Percentiles rank a stretch among this genome's conserved stretches.
phyloP scores from a whole-genome alignment of 2,888 invertebrate species.

The Litoditis marina region DNA sequence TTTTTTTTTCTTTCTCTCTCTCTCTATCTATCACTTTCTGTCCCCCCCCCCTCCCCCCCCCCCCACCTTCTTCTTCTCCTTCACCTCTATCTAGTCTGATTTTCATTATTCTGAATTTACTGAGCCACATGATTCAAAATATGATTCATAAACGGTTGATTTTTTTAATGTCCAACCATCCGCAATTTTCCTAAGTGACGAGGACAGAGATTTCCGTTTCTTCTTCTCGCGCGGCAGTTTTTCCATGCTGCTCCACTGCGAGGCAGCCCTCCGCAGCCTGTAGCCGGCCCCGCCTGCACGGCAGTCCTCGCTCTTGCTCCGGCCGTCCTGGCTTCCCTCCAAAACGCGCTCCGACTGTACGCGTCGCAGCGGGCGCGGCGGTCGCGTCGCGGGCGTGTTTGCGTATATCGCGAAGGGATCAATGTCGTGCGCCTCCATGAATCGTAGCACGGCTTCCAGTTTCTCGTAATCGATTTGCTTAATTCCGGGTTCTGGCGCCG shows the following conservation, averaged over 20 bases:
- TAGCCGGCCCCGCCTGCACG: not conserved
- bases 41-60: too few relatives aligned
- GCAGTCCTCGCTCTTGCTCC: not conserved
- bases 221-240: conserved; percentile 12
- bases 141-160: too few relatives aligned
- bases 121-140: too few relatives aligned
- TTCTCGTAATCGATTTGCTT: conserved; percentile 13
- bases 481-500: not conserved
- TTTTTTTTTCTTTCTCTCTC: too few relatives aligned
- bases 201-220: conserved; percentile 11
- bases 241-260: conserved; percentile 13
- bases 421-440: conserved; percentile 21
- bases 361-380: conserved; percentile 9
- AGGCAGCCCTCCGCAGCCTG: not conserved
- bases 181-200: not conserved
- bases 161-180: not conserved
- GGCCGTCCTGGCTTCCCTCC: not conserved
- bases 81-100: too few relatives aligned
- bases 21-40: too few relatives aligned
- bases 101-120: too few relatives aligned
- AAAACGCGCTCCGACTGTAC: conserved; percentile 8
- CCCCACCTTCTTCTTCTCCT: too few relatives aligned
- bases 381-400: not conserved
- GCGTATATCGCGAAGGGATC: conserved; percentile 14
- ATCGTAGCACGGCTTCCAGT: conserved; percentile 16